These are phyloP conservation scores for Guaruba guarouba DNA, from an alignment of 2,113 vertebrate genomes.

Conservation along the genomic window DNA sequence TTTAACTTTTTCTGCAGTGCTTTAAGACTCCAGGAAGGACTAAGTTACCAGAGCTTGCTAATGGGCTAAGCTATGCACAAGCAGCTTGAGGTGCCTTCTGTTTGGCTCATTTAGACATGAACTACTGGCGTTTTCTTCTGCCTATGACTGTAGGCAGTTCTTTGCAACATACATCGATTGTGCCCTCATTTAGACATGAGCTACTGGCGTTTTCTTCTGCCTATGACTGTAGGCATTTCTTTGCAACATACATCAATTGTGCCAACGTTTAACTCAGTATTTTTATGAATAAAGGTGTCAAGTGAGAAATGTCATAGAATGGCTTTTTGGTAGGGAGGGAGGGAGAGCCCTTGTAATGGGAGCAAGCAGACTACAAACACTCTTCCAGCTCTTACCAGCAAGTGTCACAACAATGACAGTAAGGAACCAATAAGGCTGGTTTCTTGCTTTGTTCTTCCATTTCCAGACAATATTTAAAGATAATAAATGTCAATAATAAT, in stretches of 20 bases:
- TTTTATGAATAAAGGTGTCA: neutral
- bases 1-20: neutral
- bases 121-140: too few relatives aligned
- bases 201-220: too few relatives aligned
- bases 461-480: neutral
- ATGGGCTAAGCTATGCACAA: too few relatives aligned
- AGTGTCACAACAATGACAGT: neutral
- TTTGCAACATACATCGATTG: too few relatives aligned
- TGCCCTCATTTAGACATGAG: too few relatives aligned
- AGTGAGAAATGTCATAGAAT: neutral
- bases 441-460: neutral
- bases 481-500: neutral
- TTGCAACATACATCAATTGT: too few relatives aligned
- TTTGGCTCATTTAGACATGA: too few relatives aligned
- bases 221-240: too few relatives aligned
- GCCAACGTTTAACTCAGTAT: neutral
- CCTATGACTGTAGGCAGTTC: too few relatives aligned
- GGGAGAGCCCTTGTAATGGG: neutral
- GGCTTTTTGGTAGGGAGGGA: too few relatives aligned
- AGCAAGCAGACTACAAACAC: neutral
- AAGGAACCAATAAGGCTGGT: neutral
- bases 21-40: neutral
- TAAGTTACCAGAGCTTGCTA: too few relatives aligned
- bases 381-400: constrained; percentile 26
- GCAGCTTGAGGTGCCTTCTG: too few relatives aligned